Conservation (phyloP, 2,113 vertebrate genomes). For the Amazona vittata region DNA sequence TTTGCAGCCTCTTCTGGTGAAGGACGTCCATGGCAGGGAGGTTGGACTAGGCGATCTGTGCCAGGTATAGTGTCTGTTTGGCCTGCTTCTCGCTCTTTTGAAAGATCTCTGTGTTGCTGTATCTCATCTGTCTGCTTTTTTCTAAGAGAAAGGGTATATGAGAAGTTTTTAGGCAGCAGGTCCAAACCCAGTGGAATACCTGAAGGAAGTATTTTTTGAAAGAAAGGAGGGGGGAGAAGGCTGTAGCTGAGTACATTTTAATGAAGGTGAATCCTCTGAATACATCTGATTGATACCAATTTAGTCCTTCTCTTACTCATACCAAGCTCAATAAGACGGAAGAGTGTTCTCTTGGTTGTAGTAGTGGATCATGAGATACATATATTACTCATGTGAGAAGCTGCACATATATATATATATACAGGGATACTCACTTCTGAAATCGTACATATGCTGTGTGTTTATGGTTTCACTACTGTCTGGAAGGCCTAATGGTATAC, state of each 20-base stretch:
- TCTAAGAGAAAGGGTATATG: not conserved
- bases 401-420: not conserved
- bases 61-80: not conserved
- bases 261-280: not conserved
- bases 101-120: not conserved
- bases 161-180: not conserved
- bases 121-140: not conserved
- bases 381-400: not conserved
- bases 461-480: not conserved
- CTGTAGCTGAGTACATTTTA: not conserved
- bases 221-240: not conserved
- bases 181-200: not conserved
- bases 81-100: not conserved
- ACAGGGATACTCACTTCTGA: not conserved
- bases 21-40: not conserved
- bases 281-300: not conserved
- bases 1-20: not conserved
- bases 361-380: not conserved
- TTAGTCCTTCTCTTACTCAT: not conserved
- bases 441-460: not conserved
- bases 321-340: no score
- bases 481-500: not conserved
- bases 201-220: not conserved
- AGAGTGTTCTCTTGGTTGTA: not conserved
- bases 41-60: not conserved